A percentile compares a stretch with the other conserved stretches of the same genome.
Evolutionary conservation across 2,888 invertebrate genomes (phyloP).

Genomic region (Romanomermis culicivorax): DNA sequence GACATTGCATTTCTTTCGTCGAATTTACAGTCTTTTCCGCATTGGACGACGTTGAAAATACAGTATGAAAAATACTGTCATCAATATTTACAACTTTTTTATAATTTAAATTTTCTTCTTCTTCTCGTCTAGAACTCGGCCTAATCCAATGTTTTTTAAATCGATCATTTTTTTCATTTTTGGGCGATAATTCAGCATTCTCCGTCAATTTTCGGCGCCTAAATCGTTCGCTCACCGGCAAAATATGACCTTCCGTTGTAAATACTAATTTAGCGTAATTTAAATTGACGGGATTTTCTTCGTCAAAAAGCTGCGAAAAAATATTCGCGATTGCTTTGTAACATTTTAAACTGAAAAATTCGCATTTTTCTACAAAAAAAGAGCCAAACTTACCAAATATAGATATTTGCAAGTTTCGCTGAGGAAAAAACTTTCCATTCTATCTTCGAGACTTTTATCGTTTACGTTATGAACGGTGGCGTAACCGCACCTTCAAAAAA

Average conservation of each 20-base stretch:
- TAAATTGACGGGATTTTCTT: slow-evolving; percentile 39
- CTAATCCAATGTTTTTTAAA: background rate
- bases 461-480: slow-evolving; percentile 43
- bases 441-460: slow-evolving; percentile 40
- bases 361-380: too few species aligned
- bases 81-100: background rate
- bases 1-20: background rate
- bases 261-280: slow-evolving; percentile 37
- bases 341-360: background rate
- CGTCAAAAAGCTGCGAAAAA: slow-evolving; percentile 39
- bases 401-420: slow-evolving; percentile 45
- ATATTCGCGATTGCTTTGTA: slow-evolving; percentile 10
- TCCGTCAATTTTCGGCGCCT: slow-evolving; percentile 12
- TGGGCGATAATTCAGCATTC: background rate
- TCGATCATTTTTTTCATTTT: background rate
- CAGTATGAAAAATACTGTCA: too few species aligned
- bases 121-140: background rate
- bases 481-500: slow-evolving; percentile 37
- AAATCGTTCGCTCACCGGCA: slow-evolving; percentile 31
- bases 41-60: background rate
- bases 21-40: too few species aligned
- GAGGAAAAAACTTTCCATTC: slow-evolving; percentile 45
- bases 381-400: slow-evolving; percentile 40
- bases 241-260: slow-evolving; percentile 41
- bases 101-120: background rate